phyloP scores from a whole-genome alignment of 2,113 vertebrate genomes.

The Phycodurus eques region DNA sequence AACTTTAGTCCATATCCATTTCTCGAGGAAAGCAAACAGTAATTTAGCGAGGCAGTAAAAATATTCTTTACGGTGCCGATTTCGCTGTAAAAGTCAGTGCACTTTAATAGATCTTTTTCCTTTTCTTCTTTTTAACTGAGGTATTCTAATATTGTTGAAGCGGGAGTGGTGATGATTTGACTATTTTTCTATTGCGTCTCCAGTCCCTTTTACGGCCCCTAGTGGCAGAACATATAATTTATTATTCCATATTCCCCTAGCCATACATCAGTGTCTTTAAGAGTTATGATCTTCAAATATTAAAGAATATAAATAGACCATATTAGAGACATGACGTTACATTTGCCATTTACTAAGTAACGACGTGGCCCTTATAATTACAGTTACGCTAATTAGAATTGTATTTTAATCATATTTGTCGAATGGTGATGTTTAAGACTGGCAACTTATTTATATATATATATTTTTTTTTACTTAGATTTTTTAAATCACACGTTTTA shows the following conservation, averaged over 20 bases:
- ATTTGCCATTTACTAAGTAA: not conserved
- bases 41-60: not conserved
- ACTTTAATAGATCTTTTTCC: too few species aligned
- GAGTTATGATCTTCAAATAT: not conserved
- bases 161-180: conserved; percentile 5
- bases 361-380: too few species aligned
- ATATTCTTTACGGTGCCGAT: not conserved
- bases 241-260: not conserved
- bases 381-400: too few species aligned
- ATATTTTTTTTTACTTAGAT: conserved; percentile 4
- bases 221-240: conserved; percentile 59
- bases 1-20: not conserved
- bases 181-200: conserved; percentile 15
- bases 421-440: too few species aligned
- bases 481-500: not conserved
- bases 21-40: not conserved
- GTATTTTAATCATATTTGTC: too few species aligned
- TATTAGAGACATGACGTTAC: not conserved
- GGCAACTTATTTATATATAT: too few species aligned
- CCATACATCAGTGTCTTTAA: not conserved
- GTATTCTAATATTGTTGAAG: conserved; percentile 1
- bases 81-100: not conserved
- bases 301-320: not conserved
- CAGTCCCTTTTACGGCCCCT: conserved; percentile 73
- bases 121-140: too few species aligned